Conservation (phyloP, 1,140 invertebrate genomes). For the Heterodera carotae region DNA sequence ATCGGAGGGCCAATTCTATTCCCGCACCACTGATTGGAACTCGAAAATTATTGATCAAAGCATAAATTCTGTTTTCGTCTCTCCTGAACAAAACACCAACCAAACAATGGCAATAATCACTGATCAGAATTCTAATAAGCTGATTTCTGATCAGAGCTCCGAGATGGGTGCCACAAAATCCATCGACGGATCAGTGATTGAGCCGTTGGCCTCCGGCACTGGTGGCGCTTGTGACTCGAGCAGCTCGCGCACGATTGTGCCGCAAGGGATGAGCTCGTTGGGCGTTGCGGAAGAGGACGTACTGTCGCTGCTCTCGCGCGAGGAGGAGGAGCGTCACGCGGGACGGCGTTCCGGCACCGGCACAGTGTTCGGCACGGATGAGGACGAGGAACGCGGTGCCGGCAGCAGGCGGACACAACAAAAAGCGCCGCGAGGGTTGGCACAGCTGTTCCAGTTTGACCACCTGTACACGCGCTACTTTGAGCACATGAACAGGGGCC, state of each 20-base stretch:
- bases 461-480: constrained; percentile 46
- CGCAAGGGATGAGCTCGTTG: constrained; percentile 22
- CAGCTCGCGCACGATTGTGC: constrained; percentile 27
- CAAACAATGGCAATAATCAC: background rate
- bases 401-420: background rate
- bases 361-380: background rate
- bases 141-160: constrained; percentile 13
- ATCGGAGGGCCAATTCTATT: background rate
- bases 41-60: background rate
- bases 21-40: background rate
- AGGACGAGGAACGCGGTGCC: background rate
- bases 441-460: constrained; percentile 47
- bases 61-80: background rate
- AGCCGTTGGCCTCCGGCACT: constrained; percentile 12
- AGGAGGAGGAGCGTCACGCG: constrained; percentile 9
- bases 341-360: background rate
- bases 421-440: constrained; percentile 2
- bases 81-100: no score
- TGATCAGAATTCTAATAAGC: constrained; percentile 1
- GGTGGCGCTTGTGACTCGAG: constrained; percentile 15
- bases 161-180: constrained; percentile 31
- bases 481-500: constrained; percentile 51
- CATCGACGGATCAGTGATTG: constrained; percentile 27
- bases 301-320: constrained; percentile 25
- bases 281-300: constrained; percentile 27